Evolutionary conservation across 2,797 vertebrate species (phyloP), one percentile per base, ranked within the genome.

Genomic region (Botia kubotai): DNA sequence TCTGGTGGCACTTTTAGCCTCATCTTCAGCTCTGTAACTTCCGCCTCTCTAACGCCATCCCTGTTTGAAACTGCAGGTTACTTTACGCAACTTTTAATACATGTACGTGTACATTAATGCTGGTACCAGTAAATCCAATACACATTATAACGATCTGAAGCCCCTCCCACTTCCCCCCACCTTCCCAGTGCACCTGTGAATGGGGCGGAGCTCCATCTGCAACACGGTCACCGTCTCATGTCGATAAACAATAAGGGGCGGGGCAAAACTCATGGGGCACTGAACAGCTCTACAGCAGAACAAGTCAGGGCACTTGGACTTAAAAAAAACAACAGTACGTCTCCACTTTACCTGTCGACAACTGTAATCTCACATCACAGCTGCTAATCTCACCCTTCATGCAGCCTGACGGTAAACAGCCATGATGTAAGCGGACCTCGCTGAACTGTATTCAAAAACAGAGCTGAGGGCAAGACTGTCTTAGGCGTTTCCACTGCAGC

Each of bases 241-340:
- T 16, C 1, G 11, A 79, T 82, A 72, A 55, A 36, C 70, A n/a
- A 72, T 68, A 39, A 8, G 7, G 7, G 29, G 2, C 0, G 67
- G 67, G 16, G 69, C 12, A 77, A 73, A 39, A 46, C 68, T 58
- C 53, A 13, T 11, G 2, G 39, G 16, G 36, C 19, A 70, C 19
- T 63, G 16, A 85, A 84, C 79, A 82, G 72, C 70, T 81, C 84
- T 74, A 39, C 13, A 23, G 48, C 29, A 17, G 74, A 84, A 81
- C 77, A 63, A 81, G 82, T 82, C 69, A 48, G 12, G 43, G 68
- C 86, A 81, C 68, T 77, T 48, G 36, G 6, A 72, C 12, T 17
- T 19, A 73, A 75, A 74, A 73, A 75, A 74, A 53, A 79, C 50
- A 73, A 73, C 50, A 21, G 33, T 58, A 48, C 78, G 57, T 52